Percentiles rank a stretch among this genome's conserved stretches.
phyloP scores from a whole-genome alignment of 2,888 invertebrate genomes.

The Scaptomyza parva region DNA sequence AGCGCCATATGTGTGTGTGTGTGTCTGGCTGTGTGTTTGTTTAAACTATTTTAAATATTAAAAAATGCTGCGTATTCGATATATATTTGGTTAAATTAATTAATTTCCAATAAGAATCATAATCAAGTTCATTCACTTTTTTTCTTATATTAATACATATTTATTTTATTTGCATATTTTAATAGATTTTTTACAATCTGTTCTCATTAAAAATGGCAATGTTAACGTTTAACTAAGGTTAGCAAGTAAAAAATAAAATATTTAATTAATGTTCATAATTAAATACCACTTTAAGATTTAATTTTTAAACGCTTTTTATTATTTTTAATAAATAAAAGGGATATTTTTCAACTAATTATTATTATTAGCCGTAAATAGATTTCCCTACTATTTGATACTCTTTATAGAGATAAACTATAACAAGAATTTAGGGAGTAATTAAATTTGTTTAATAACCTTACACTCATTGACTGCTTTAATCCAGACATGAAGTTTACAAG shows the following conservation, averaged over 20 bases:
- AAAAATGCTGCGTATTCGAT: constrained; percentile 41
- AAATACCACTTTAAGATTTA: background rate
- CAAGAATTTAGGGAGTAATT: too few relatives aligned
- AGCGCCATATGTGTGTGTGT: constrained; percentile 3
- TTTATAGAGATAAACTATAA: too few relatives aligned
- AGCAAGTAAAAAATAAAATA: constrained; percentile 2
- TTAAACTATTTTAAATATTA: constrained; percentile 18
- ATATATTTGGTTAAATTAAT: constrained; percentile 62
- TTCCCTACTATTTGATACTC: background rate
- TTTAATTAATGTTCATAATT: constrained; percentile 4
- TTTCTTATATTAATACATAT: constrained; percentile 3
- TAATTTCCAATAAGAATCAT: constrained; percentile 59
- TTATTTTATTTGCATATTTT: constrained; percentile 30
- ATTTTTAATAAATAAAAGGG: too few relatives aligned
- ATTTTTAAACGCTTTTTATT: too few relatives aligned
- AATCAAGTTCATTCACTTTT: constrained; percentile 53
- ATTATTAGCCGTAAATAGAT: too few relatives aligned
- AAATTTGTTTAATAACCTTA: background rate
- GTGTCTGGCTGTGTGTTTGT: constrained; percentile 4
- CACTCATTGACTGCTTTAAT: background rate
- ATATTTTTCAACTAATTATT: too few relatives aligned
- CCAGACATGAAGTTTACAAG: background rate
- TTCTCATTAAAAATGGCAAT: constrained; percentile 48
- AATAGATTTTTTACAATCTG: constrained; percentile 17
- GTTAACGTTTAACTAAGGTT: constrained; percentile 12